Percentiles rank a stretch among this genome's conserved stretches.
Evolutionary conservation across 2,113 vertebrate species (phyloP).

Genomic region (Natator depressus): DNA sequence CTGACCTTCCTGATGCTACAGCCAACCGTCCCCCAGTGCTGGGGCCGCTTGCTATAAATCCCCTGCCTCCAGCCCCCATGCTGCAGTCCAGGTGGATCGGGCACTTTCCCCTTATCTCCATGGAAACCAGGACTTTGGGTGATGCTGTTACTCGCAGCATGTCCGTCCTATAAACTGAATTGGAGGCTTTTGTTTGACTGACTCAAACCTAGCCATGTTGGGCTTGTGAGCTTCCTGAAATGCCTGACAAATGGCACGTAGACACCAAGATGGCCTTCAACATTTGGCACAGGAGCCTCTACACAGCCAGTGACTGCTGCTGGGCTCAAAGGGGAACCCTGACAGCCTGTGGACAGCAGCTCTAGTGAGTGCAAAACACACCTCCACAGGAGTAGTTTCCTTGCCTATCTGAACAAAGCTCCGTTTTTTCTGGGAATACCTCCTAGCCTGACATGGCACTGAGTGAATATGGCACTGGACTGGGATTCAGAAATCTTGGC

Average conservation of each 20-base stretch:
- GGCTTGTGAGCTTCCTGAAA: neutral
- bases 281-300: neutral
- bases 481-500: neutral
- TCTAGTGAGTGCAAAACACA: neutral
- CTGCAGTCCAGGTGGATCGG: neutral
- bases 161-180: neutral
- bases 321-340: neutral
- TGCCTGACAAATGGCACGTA: neutral
- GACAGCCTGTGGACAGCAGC: neutral
- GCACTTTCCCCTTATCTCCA: neutral
- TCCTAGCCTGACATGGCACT: rapidly evolving
- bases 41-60: neutral
- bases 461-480: neutral
- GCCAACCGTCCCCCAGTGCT: neutral
- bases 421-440: neutral
- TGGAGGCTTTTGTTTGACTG: neutral
- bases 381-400: neutral
- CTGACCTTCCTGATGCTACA: neutral
- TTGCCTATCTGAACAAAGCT: neutral
- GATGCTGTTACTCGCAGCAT: neutral
- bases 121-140: neutral
- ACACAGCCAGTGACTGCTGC: neutral
- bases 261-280: neutral
- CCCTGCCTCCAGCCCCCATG: neutral
- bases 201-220: neutral